Base-by-base conservation (phyloP, 2,888 invertebrate genomes). In the Eulithis prunata region DNA sequence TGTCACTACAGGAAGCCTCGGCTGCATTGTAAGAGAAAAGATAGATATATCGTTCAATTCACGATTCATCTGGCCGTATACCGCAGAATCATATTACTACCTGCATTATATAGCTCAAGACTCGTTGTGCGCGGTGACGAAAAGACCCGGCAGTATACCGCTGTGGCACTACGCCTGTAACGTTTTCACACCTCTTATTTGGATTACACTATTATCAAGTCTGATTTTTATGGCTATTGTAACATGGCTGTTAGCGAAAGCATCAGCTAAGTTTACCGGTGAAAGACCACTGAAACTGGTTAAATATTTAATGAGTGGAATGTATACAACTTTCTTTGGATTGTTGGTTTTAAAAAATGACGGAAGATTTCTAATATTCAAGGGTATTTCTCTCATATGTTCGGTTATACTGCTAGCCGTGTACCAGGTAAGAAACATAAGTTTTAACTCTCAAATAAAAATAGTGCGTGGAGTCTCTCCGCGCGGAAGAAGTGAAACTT, bases 1-100 rank as follows among this genome's bases (percentile, higher is more conserved):
- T 21, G 21, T 61, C 4, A 61, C 69, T 4, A 78, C 75, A 3
- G 86, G 86, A 0, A 81, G 79, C 58, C 76, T 88, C 13, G 82
- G 81, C 2, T 78, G 82, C 54, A 68, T 86, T 1, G 41, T 79
- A 13, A 69, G 74, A 2, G 66, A 75, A 6, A 71, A 80, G 43
- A 66, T 84, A 28, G 87, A 88, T 53, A 77, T 88, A 62, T 87
- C 88, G 0, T 88, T 88, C 45, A 86, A 87, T 71, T 84, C 88
- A 3, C 78, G 87, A 60, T 88, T 87, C 65, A 69, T 87, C 72
- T 78, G 80, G 1, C 61, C 41, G 43, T 88, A 86, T 64, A 67
- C 76, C 0, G 47, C 73, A 10, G 70, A 73, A 3, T 53, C 68
- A 3, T 75, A 80, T 62, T 62, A 71, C 56, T 87, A 77, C 62